Conservation (phyloP, 2,113 vertebrate genomes). For the Lonchura striata region DNA sequence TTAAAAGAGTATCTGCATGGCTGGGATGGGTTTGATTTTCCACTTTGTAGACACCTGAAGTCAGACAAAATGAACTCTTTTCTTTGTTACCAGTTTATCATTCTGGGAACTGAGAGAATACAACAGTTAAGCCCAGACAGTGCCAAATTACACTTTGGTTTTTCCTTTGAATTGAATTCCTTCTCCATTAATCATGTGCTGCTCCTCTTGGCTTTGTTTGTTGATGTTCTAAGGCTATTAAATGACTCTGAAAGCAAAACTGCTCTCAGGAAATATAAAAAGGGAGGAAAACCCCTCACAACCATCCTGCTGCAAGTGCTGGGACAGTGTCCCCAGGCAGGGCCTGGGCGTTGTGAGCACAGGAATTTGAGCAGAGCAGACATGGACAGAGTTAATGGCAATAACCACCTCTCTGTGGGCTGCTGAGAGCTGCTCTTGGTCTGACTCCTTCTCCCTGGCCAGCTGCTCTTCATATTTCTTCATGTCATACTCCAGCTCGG, state of each 20-base stretch:
- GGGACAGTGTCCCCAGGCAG: not conserved
- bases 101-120: not conserved
- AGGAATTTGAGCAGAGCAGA: not conserved
- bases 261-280: not conserved
- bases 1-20: not conserved
- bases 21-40: not conserved
- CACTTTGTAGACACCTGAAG: not conserved
- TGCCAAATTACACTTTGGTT: not conserved
- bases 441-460: constrained; percentile 64
- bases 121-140: not conserved
- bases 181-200: not conserved
- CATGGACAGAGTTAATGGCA: not conserved
- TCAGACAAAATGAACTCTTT: not conserved
- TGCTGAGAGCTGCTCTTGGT: not conserved
- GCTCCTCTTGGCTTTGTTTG: not conserved
- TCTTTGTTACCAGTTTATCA: not conserved
- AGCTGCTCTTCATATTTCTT: constrained; percentile 83
- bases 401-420: not conserved
- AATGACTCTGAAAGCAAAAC: not conserved
- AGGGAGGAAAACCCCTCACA: not conserved
- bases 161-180: not conserved
- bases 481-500: constrained; percentile 92
- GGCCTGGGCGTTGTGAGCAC: rapidly evolving
- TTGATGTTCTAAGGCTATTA: not conserved
- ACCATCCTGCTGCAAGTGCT: not conserved